These are phyloP conservation scores for Nineta flava DNA, from an alignment of 2,888 invertebrate species.

Conservation along the genomic window DNA sequence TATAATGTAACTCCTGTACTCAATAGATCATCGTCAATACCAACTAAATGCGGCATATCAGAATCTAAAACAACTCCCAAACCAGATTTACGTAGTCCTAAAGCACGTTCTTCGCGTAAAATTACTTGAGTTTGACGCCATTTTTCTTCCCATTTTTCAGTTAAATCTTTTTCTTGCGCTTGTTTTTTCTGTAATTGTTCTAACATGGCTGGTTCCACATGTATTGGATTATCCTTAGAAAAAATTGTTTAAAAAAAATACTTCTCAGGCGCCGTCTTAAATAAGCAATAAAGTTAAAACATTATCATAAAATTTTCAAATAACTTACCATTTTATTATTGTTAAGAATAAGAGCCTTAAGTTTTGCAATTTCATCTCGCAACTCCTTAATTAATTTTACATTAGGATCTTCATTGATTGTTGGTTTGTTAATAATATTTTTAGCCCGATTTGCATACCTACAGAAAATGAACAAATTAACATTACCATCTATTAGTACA, in stretches of 20 bases:
- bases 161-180: slow-evolving; percentile 74
- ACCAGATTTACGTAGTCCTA: slow-evolving; percentile 74
- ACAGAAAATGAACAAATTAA: neutral
- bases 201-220: slow-evolving; percentile 47
- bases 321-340: slow-evolving; percentile 46
- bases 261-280: neutral
- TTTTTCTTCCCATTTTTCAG: slow-evolving; percentile 86
- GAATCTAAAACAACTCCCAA: slow-evolving; percentile 80
- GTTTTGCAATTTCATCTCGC: slow-evolving; percentile 68
- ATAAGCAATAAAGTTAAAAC: slow-evolving; percentile 1
- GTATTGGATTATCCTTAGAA: slow-evolving; percentile 30
- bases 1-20: slow-evolving; percentile 85
- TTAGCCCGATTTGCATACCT: slow-evolving; percentile 81
- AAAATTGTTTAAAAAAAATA: slow-evolving; percentile 6
- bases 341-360: slow-evolving; percentile 56
- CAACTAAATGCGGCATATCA: slow-evolving; percentile 81
- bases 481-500: too few relatives aligned
- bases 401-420: slow-evolving; percentile 80
- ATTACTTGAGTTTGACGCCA: slow-evolving; percentile 85
- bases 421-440: slow-evolving; percentile 82
- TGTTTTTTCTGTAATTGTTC: slow-evolving; percentile 81
- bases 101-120: slow-evolving; percentile 70
- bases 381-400: slow-evolving; percentile 75
- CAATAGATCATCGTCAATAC: slow-evolving; percentile 77
- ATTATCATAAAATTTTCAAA: neutral